Base-by-base conservation (phyloP, 2,888 invertebrate genomes). In the Lomographa bimaculata region DNA sequence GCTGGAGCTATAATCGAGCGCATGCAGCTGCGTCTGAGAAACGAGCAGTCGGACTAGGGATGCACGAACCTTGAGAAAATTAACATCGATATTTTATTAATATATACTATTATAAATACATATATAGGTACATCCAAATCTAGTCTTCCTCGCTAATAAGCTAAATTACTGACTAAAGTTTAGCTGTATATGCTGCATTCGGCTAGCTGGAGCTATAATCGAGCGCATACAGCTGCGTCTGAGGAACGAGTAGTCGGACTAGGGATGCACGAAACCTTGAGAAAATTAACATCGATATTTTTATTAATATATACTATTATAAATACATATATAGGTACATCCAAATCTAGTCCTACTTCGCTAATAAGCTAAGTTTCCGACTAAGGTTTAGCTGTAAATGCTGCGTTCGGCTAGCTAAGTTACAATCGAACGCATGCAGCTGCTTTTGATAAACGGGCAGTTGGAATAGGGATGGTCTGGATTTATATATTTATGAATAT, bases 201-300 rank as follows among this genome's bases (percentile, higher is more conserved):
- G 75, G 74, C 79, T 76, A n/a, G n/a, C n/a, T n/a, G n/a, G n/a
- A 73, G 80, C 78, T 81, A 81, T 80, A 80, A 82, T 79, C 76
- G 76, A 71, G 69, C 51, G 71, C 64, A 64, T 79, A 71, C 85
- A 84, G 83, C 80, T 83, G 83, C 73, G 78, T 70, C 80, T 77
- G 79, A 83, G 75, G 69, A 77, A 79, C 66, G 76, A 68, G 71
- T 53, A 66, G 68, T 46, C 53, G 35, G 30, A 16, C 7, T 60
- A 72, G 30, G 14, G 42, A 29, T 17, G 2, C 7, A 1, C 9
- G 16, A n/a, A n/a, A 6, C 5, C 5, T 8, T n/a, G n/a, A n/a
- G n/a, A n/a, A n/a, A n/a, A n/a, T n/a, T n/a, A n/a, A n/a, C n/a
- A n/a, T n/a, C n/a, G n/a, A n/a, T n/a, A n/a, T n/a, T n/a, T n/a